A percentile compares a stretch with the other conserved stretches of the same genome.
Evolutionary conservation across 2,797 vertebrate species (phyloP).

Genomic region (Capromys pilorides): DNA sequence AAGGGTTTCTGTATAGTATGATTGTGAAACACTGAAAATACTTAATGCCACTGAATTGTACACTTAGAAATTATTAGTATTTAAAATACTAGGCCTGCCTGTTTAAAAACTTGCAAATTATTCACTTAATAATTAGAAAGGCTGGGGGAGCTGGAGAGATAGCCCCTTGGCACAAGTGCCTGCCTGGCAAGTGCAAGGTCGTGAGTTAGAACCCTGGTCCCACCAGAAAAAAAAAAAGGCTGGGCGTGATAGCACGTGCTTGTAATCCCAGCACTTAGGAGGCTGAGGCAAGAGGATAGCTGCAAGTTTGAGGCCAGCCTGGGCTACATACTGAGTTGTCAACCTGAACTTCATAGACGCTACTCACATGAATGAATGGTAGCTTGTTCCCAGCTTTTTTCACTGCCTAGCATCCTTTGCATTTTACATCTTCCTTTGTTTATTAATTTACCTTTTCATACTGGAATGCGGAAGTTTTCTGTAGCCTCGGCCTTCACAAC

Average conservation of each 20-base stretch:
- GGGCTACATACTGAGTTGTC: not conserved
- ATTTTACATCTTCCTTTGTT: not conserved
- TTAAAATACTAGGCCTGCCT: not conserved
- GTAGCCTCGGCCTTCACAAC: not conserved
- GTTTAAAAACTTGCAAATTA: slow-evolving; percentile 27
- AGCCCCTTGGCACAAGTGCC: too few relatives aligned
- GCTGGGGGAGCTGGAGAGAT: not conserved
- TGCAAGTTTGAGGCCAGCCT: not conserved
- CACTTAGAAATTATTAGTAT: not conserved
- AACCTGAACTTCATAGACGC: not conserved
- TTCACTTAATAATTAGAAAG: not conserved
- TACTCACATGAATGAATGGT: not conserved
- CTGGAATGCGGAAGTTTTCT: not conserved
- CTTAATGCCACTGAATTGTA: not conserved
- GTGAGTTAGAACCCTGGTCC: too few relatives aligned
- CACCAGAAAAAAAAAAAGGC: too few relatives aligned
- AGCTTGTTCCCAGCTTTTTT: not conserved
- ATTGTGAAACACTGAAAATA: not conserved
- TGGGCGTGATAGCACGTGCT: not conserved
- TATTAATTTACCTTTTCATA: not conserved
- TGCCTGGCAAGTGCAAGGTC: too few relatives aligned
- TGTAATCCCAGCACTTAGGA: not conserved
- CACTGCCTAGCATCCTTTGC: not conserved
- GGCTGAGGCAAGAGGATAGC: not conserved
- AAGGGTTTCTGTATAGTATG: not conserved